Evolutionary conservation across 2,113 vertebrate species (phyloP), one percentile per base, ranked within the genome.

Genomic region (Recurvirostra avosetta): DNA sequence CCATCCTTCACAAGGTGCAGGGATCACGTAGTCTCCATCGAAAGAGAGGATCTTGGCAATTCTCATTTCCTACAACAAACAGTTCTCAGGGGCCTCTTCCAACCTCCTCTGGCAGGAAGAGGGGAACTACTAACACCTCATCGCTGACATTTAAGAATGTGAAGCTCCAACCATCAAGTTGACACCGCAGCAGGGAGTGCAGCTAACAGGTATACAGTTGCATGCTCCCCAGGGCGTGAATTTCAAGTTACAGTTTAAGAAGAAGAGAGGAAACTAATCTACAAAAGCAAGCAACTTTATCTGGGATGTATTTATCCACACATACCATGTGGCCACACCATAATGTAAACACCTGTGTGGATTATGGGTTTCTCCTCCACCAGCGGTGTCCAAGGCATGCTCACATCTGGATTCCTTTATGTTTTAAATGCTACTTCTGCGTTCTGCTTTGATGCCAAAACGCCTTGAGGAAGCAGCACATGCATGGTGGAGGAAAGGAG

Each of bases 51-150:
- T 85, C 74, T 76, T 73, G 38, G 86, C 79, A 90, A 81, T 66
- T 61, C 62, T 72, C 70, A 79, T 76, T 95, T 94, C 96, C 95
- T 95, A 43, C 29, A 0, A 71, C 84, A 88, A 95, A 90, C 74
- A 34, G 80, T 65, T 95, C 92, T 94, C 96, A 79, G 71, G 90
- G 85, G 95, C 58, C 86, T 94, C 80, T 47, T 91, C 73, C 76
- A 94, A 62, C 53, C 89, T 94, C 70, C 92, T 72, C 91, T 41
- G 5, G 95, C 94, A 97, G 92, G 94, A 96, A 95, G 91, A 89
- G 29, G 32, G 62, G 81, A 95, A 85, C 86, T 79, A 95, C 80
- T 58, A 50, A 82, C 96, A 95, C 91, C 89, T 95, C 5, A 92
- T 95, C 1, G 23, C 91, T 95, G 91, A 92, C 92, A 95, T 90